phyloP scores from a whole-genome alignment of 2,888 invertebrate species.

The Autographa pulchrina region DNA sequence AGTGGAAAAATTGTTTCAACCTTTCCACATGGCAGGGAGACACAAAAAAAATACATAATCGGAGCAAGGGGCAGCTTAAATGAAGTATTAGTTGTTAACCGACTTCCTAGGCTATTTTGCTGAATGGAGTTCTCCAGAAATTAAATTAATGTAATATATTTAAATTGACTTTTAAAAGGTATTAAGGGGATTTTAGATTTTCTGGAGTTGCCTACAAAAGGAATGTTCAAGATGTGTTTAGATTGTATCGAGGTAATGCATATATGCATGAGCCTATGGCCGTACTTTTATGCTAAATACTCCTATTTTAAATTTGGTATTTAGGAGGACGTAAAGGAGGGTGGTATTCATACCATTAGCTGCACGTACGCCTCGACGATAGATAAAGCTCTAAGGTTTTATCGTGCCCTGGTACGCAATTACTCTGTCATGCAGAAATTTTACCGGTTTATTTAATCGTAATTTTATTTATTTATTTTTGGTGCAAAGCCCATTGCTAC shows the following conservation, averaged over 20 bases:
- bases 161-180: no score
- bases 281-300: constrained; percentile 30
- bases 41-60: no score
- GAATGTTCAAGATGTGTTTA: constrained; percentile 25
- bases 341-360: constrained; percentile 11
- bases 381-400: constrained; percentile 41
- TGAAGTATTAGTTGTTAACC: no score
- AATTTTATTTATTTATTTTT: not conserved
- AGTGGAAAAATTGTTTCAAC: not conserved
- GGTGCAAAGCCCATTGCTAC: not conserved
- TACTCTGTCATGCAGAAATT: not conserved
- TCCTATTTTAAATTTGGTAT: constrained; percentile 34
- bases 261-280: constrained; percentile 46
- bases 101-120: no score
- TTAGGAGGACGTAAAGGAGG: constrained; percentile 18
- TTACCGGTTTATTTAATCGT: not conserved
- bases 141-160: no score
- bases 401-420: constrained; percentile 43
- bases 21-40: no score
- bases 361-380: constrained; percentile 6
- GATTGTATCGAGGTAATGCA: constrained; percentile 39
- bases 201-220: not conserved
- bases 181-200: no score
- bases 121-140: no score
- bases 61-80: no score